Evolutionary conservation across 2,888 invertebrate genomes (phyloP).

Genomic region (Agriotes lineatus): DNA sequence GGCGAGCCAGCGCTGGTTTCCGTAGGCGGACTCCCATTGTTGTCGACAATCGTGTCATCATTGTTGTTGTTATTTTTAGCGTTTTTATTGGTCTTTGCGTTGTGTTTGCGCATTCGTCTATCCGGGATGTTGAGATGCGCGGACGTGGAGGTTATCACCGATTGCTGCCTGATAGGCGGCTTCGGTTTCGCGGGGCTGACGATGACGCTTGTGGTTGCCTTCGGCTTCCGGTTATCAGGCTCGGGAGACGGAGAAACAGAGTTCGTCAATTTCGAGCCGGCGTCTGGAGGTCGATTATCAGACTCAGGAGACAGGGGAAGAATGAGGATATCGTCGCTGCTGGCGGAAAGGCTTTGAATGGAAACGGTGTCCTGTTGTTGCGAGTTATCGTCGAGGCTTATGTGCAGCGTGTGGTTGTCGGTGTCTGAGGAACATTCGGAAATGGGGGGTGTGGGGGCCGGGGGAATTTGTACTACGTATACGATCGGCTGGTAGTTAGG

Average conservation of each 20-base stretch:
- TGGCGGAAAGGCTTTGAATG: conserved; percentile 63
- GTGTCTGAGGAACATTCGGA: conserved; percentile 81
- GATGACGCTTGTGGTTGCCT: conserved; percentile 44
- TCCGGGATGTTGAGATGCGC: conserved; percentile 57
- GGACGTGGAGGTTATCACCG: conserved; percentile 51
- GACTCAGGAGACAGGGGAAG: conserved; percentile 68
- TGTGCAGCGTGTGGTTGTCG: conserved; percentile 69
- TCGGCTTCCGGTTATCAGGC: conserved; percentile 21
- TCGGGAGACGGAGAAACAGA: conserved; percentile 24
- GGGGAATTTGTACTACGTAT: conserved; percentile 64
- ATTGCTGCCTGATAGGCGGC: conserved; percentile 49
- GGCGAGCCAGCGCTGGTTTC: conserved; percentile 38
- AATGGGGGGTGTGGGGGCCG: conserved; percentile 75
- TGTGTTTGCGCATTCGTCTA: conserved; percentile 55
- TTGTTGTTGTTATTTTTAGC: conserved; percentile 53
- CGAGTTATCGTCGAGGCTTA: conserved; percentile 38
- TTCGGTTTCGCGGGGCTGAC: conserved; percentile 41
- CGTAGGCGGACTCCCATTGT: conserved; percentile 37
- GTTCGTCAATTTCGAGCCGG: conserved; percentile 34
- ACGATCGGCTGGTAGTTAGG: conserved; percentile 61
- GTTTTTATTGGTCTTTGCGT: conserved; percentile 55
- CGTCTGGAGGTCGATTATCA: conserved; percentile 61
- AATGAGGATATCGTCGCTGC: conserved; percentile 63
- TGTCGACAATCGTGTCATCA: conserved; percentile 50
- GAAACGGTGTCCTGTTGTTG: conserved; percentile 29